Evolutionary conservation across 2,797 vertebrate species (phyloP).

Genomic region (Eleutherodactylus coqui): DNA sequence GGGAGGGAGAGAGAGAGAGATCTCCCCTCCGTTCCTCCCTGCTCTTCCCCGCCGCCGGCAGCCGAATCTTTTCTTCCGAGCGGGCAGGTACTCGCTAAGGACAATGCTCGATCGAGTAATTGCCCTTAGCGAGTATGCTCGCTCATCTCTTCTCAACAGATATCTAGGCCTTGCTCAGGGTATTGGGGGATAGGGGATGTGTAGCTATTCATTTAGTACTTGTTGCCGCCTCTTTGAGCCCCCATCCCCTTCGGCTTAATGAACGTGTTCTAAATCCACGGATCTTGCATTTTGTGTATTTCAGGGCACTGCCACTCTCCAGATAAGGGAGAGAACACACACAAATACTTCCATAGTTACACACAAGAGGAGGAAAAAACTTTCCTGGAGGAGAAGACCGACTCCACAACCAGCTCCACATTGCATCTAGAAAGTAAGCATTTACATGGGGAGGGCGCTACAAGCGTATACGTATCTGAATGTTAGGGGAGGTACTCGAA

Average conservation of each 20-base stretch:
- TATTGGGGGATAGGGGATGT: neutral
- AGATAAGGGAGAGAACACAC: conserved; percentile 70
- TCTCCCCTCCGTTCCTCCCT: too few relatives aligned
- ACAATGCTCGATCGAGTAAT: too few relatives aligned
- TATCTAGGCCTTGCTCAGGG: neutral
- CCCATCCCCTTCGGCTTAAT: neutral
- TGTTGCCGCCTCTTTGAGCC: too few relatives aligned
- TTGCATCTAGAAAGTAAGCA: conserved; percentile 79
- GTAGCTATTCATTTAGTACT: neutral
- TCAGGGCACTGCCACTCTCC: conserved; percentile 75
- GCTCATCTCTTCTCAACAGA: too few relatives aligned
- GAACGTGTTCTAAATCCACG: neutral
- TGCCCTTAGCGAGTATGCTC: too few relatives aligned
- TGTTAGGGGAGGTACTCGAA: too few relatives aligned
- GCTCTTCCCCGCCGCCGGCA: too few relatives aligned
- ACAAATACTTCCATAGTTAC: conserved; percentile 74
- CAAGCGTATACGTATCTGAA: neutral
- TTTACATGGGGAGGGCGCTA: neutral
- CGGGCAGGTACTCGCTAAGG: too few relatives aligned
- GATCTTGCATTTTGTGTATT: neutral
- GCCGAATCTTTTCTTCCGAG: too few relatives aligned
- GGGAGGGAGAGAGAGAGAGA: too few relatives aligned
- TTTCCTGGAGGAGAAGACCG: conserved; percentile 64
- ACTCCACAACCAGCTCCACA: conserved; percentile 69
- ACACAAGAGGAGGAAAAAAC: conserved; percentile 54